Base-by-base conservation (phyloP, 2,797 vertebrate species). In the Trachops cirrhosus region DNA sequence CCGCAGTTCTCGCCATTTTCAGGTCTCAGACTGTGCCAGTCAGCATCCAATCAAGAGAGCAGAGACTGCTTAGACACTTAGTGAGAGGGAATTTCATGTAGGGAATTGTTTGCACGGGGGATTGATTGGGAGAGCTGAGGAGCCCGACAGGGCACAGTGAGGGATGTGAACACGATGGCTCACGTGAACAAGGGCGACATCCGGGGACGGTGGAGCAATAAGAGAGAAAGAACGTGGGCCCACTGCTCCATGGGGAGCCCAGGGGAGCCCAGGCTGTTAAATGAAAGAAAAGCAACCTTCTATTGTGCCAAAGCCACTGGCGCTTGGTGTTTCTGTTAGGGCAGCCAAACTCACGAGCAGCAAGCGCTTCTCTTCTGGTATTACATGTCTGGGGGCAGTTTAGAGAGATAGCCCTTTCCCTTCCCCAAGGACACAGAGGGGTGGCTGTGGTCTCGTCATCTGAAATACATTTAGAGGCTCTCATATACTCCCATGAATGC, bases 101-200 rank as follows among this genome's bases (percentile, higher is more conserved):
- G 34, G 9, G 46, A 54, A 37, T 32, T 50, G 46, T 74, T 48
- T 59, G 39, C 39, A 8, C 9, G 15, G 37, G 6, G 26, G 39
- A 50, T 22, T 15, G 29, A 46, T 15, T 15, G 29, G 41, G 62
- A 93, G 12, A 52, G 52, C 9, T 10, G 22, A 54, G 64, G 68
- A 77, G 70, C 52, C 16, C 41, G 32, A 15, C 14, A 44, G 21
- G 46, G 26, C 64, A 24, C 0, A 11, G 37, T 6, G 37, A 77
- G 26, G 46, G 24, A 22, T 32, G 24, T 22, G 44, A 73, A 29
- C 1, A 4, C 4, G 1, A 4, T 2, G 3, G 24, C n/a, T 29
- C 88, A 1, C 0, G 9, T 39, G 46, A 64, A 48, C 7, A 77
- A 80, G 41, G 52, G 37, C 12, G 9, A 48, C 29, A 9, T 52